Evolutionary conservation across 2,888 invertebrate genomes (phyloP), one percentile per base, ranked within the genome.

Genomic region (Epiblema foenella): DNA sequence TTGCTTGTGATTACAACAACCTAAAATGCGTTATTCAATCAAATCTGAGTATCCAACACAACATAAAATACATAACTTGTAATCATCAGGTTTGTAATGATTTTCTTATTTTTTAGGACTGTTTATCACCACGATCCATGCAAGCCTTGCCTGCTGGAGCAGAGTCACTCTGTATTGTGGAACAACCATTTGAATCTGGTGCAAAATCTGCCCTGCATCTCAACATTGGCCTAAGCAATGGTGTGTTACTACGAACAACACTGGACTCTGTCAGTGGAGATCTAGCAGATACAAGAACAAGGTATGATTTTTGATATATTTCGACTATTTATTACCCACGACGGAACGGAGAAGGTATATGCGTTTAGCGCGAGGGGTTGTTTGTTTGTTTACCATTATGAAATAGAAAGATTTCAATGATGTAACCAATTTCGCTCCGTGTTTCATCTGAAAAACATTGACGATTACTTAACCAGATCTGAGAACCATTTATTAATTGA

Each of bases 151-250:
- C 99, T 0, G 98, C 98, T 0, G 97, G 98, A 18, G 98, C 99
- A 0, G 99, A 99, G 89, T 99, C 99, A 0, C 94, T 99, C 9
- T 99, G 99, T 86, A 97, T 99, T 76, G 98, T 99, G 1, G 99
- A 99, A 91, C 94, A 94, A 77, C 95, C 96, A 24, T 94, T 95
- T 75, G 95, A 95, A 76, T 94, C 95, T 52, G 97, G 97, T 58
- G 95, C 95, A 0, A 95, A 95, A 69, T 94, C 95, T 73, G 95
- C 96, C 39, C 94, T 99, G 20, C 99, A 98, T 90, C 94, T 99
- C 37, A 99, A 99, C 85, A 99, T 99, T 86, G 99, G 99, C 1
- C 93, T 99, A 29, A 98, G 98, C 93, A 99, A 99, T 90, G 99
- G 99, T 68, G 98, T 98, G 37, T 89, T 99, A 72, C 91, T 99